Base-by-base conservation (phyloP, 2,797 vertebrate species). In the Streptopelia turtur region DNA sequence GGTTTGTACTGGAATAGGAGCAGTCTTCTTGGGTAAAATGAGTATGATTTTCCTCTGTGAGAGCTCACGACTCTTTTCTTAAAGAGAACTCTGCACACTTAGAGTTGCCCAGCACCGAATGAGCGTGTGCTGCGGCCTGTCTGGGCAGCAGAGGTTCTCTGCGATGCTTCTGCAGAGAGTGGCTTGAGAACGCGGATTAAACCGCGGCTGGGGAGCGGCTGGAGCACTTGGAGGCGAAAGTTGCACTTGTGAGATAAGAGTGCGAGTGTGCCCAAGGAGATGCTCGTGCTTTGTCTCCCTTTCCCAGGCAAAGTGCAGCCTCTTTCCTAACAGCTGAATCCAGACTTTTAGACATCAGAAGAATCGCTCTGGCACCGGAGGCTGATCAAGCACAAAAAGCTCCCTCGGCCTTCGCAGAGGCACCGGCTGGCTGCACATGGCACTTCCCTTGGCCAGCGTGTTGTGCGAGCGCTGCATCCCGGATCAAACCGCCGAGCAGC, bases 371-470 rank as follows among this genome's bases (percentile, higher is more conserved):
- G 52, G 59, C 83, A 82, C 6, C 92, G 96, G 80, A 93, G 65
- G 25, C 61, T 17, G 50, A 91, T 69, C 80, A 77, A 95, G 87
- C 63, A 63, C 76, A 94, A 64, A 95, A 89, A 87, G n/a, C 66
- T 79, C 92, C 85, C 82, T 90, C 72, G 81, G 72, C 84, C 83
- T 89, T 95, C 35, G 15, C 77, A 78, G 87, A 95, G 94, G 87
- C 72, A 89, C 82, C 97, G 95, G 95, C 92, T 95, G 93, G 86
- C 68, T 93, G 86, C 97, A 96, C 94, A 95, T 94, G 96, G 92
- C 90, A 90, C 72, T 79, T 93, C 86, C 94, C 83, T 28, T 52
- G 89, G 69, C 95, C 93, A 82, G 90, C 78, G 92, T 70, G 83
- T 81, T 79, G 88, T 60, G 93, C 21, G 61, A 94, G 89, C 16